Percentiles rank a stretch among this genome's conserved stretches.
phyloP scores from a whole-genome alignment of 2,113 vertebrate species.

The Castor canadensis region DNA sequence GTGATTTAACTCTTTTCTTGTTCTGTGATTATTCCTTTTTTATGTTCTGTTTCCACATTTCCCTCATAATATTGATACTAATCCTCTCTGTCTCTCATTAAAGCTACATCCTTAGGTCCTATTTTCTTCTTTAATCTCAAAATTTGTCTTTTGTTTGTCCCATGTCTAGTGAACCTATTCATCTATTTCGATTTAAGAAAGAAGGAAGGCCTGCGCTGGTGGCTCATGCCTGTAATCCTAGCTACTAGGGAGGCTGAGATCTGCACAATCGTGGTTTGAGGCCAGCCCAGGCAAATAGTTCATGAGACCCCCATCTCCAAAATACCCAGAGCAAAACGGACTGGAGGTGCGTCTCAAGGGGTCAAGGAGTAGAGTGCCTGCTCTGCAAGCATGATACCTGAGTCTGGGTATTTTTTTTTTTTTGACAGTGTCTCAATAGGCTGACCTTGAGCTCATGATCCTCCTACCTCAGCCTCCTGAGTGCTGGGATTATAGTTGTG shows the following conservation, averaged over 20 bases:
- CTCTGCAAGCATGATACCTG: too few species aligned
- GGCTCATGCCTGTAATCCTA: too few species aligned
- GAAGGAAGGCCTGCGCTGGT: not conserved
- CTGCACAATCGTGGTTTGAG: too few species aligned
- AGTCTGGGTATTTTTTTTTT: not conserved
- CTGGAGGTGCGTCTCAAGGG: too few species aligned
- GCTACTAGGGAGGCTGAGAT: too few species aligned
- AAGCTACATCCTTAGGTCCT: not conserved
- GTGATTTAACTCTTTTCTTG: not conserved
- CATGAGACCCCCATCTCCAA: too few species aligned
- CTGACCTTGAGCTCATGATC: not conserved
- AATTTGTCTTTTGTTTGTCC: not conserved
- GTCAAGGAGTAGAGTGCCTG: too few species aligned
- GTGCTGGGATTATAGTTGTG: too few species aligned
- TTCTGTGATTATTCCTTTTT: not conserved
- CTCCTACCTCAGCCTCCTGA: too few species aligned
- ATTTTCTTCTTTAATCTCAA: not conserved
- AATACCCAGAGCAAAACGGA: too few species aligned
- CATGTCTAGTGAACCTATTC: not conserved
- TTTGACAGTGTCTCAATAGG: not conserved
- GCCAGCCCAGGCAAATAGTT: too few species aligned
- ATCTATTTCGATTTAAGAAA: not conserved
- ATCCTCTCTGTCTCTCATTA: too few species aligned
- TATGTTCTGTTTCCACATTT: not conserved
- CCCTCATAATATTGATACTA: not conserved